phyloP scores from a whole-genome alignment of 1,140 invertebrate genomes.

The Micrasema minimum region DNA sequence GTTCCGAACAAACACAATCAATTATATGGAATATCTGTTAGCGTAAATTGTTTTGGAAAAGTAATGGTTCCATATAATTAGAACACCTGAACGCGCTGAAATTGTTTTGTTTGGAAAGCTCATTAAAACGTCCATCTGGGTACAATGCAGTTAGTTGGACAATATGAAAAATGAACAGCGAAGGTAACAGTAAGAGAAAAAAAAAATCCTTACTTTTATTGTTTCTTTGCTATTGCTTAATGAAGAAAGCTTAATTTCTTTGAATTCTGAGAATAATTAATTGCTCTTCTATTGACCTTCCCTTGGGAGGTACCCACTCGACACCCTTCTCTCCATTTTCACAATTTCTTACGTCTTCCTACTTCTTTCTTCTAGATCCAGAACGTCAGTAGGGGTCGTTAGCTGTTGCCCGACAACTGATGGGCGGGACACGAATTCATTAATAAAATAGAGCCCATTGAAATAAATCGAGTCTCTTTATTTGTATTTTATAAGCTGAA shows the following conservation, averaged over 20 bases:
- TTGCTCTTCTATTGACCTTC: conserved; percentile 55
- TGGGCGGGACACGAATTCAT: conserved; percentile 54
- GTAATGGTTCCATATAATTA: no score
- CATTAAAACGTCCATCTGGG: no score
- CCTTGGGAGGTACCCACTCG: conserved; percentile 47
- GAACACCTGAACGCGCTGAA: no score
- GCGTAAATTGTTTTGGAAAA: no score
- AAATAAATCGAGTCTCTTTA: conserved; percentile 47
- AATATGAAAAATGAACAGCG: no score
- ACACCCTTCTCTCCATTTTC: conserved; percentile 2
- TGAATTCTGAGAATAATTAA: conserved; percentile 53
- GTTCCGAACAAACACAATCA: no score
- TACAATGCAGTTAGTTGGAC: no score
- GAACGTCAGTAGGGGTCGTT: conserved; percentile 46
- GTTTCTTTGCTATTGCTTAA: conserved; percentile 30
- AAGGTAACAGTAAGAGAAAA: no score
- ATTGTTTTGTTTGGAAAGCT: no score
- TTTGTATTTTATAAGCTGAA: conserved; percentile 48
- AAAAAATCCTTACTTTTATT: no score
- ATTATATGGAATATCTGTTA: no score
- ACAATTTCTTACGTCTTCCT: conserved; percentile 36
- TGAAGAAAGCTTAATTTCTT: conserved; percentile 41
- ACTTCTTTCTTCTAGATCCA: conserved; percentile 43
- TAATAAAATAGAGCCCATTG: conserved; percentile 51
- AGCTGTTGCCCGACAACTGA: conserved; percentile 52